These are phyloP conservation scores for Tiaroga cobitis DNA, from an alignment of 2,797 vertebrate species.

Conservation along the genomic window DNA sequence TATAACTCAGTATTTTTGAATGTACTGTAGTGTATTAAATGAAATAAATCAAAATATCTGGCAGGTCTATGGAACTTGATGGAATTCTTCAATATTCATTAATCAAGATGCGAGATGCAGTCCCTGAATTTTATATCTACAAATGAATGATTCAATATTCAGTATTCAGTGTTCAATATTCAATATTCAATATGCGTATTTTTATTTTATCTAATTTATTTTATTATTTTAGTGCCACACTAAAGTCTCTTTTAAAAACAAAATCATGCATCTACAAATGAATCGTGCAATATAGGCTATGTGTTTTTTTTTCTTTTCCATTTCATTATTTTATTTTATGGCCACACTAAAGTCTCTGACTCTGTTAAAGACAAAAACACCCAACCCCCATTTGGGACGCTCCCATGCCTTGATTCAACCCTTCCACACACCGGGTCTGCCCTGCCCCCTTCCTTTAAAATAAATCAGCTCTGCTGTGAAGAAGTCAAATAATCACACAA, in stretches of 20 bases:
- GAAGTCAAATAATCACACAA: constrained; percentile 66
- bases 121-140: background rate
- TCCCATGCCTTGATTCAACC: constrained; percentile 50
- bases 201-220: background rate
- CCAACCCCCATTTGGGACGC: constrained; percentile 39
- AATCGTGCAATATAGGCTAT: background rate
- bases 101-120: background rate
- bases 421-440: constrained; percentile 64
- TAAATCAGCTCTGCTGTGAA: constrained; percentile 60
- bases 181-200: background rate
- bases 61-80: background rate
- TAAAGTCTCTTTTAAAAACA: background rate
- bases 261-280: background rate
- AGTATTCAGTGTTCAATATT: too few relatives aligned
- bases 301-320: accelerated
- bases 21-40: background rate
- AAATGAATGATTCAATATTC: too few relatives aligned
- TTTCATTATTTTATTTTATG: background rate
- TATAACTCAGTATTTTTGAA: background rate
- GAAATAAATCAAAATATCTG: background rate
- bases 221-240: background rate
- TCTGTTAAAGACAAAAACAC: background rate
- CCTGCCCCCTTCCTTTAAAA: constrained; percentile 25
- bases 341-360: background rate
- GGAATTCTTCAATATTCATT: background rate